Evolutionary conservation across 1,140 invertebrate species (phyloP), one percentile per base, ranked within the genome.

Genomic region (Sycobia sp.): DNA sequence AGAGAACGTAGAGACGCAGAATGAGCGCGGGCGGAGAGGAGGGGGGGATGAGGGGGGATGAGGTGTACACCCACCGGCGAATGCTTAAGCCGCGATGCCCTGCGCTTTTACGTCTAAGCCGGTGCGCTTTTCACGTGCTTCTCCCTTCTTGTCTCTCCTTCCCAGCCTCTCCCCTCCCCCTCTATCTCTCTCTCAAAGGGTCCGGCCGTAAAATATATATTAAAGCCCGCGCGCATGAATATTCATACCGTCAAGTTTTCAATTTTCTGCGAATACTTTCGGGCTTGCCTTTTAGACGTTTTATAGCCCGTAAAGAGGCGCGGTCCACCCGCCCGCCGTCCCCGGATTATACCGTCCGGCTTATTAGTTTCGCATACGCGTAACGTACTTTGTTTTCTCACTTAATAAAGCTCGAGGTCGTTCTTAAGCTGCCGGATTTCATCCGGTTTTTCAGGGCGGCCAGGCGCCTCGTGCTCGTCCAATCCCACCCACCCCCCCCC

Each of bases 181-280:
- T 49, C 5, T 29, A 11, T 61, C 67, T 62, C 70, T 66, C 66
- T 66, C 68, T 22, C 47, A 70, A 70, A 71, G 64, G 66, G 67
- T 65, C 69, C 67, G 71, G 65, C 71, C 75, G 63, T 78, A 79
- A 81, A 81, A 77, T 74, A 76, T 74, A 75, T 78, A 78, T 80
- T 76, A 77, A 81, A 80, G 61, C 65, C 54, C 50, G 67, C 25
- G 44, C 53, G 65, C 69, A 77, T 78, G 75, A 78, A 79, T 80
- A 77, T 79, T 73, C 73, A 78, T 75, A 67, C 50, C 71, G 71
- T 76, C 69, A 74, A 78, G 73, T 77, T 79, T 78, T 79, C 76
- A 78, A 78, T 80, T 77, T 81, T 71, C 71, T 67, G 69, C 72
- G 70, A 79, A 77, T 78, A 78, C 73, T 79, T 79, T 76, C 68